These are phyloP conservation scores for Automeris io DNA, from an alignment of 2,888 invertebrate genomes.

Conservation along the genomic window DNA sequence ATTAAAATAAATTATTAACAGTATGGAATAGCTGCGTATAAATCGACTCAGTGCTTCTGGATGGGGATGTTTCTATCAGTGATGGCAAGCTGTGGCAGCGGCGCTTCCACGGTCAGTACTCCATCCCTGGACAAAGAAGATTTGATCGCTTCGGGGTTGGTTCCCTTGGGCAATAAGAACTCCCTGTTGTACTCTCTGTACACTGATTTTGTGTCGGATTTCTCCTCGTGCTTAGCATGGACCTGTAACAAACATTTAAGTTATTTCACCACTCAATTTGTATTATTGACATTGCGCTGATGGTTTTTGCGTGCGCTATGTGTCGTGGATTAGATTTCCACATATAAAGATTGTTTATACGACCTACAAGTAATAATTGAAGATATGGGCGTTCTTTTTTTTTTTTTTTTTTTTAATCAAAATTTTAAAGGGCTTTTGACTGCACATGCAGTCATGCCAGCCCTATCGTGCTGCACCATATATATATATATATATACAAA, in stretches of 20 bases:
- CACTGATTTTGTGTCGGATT: constrained; percentile 96
- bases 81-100: constrained; percentile 90
- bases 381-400: too few species aligned
- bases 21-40: constrained; percentile 67
- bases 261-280: too few species aligned
- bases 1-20: constrained; percentile 75
- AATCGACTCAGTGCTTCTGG: constrained; percentile 72
- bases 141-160: constrained; percentile 96
- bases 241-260: constrained; percentile 80
- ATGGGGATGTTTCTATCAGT: constrained; percentile 91
- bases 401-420: too few species aligned
- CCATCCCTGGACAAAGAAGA: constrained; percentile 98
- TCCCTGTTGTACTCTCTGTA: constrained; percentile 99
- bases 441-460: too few species aligned
- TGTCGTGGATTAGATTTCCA: too few species aligned
- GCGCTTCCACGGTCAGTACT: constrained; percentile 97
- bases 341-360: too few species aligned
- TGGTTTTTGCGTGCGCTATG: too few species aligned
- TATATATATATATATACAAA: too few species aligned
- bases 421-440: too few species aligned
- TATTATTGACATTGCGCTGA: too few species aligned
- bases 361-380: too few species aligned
- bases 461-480: too few species aligned
- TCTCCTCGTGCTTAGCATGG: constrained; percentile 98
- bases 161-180: constrained; percentile 97